A percentile compares a stretch with the other conserved stretches of the same genome.
phyloP scores from a whole-genome alignment of 2,797 vertebrate species.

The Cirrhinus mrigala region DNA sequence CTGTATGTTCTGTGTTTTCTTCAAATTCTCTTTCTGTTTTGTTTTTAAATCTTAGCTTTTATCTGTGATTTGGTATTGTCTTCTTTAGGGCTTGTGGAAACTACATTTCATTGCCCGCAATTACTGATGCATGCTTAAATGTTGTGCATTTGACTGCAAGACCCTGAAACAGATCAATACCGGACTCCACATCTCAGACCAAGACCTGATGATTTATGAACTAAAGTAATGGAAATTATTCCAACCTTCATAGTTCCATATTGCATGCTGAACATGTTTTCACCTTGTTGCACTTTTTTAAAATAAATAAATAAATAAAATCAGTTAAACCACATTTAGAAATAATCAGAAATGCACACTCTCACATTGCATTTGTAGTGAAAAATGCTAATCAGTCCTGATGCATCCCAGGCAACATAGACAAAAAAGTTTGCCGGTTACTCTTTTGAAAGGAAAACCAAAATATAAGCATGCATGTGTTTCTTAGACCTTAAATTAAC shows the following conservation, averaged over 20 bases:
- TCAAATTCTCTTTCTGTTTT: too few species aligned
- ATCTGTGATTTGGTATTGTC: neutral
- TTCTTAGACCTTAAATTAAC: neutral
- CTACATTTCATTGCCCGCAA: neutral
- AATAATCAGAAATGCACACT: neutral
- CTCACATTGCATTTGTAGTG: neutral
- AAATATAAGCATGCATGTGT: neutral
- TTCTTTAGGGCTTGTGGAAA: neutral
- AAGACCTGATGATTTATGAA: neutral
- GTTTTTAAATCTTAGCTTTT: neutral
- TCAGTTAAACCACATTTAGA: neutral
- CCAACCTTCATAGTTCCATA: neutral
- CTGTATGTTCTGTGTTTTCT: too few species aligned
- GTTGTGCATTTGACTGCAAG: conserved; percentile 1
- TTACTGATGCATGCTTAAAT: conserved; percentile 4
- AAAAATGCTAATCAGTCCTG: neutral
- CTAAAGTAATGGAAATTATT: neutral
- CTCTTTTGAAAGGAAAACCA: neutral
- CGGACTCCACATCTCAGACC: neutral
- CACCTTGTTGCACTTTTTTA: too few species aligned
- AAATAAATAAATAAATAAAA: neutral
- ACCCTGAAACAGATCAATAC: conserved; percentile 16
- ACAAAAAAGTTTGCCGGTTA: neutral
- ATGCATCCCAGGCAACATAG: neutral
- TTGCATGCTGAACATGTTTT: neutral